phyloP scores from a whole-genome alignment of 92 coral and sea anemone genomes.

The Epizoanthus stellaris region DNA sequence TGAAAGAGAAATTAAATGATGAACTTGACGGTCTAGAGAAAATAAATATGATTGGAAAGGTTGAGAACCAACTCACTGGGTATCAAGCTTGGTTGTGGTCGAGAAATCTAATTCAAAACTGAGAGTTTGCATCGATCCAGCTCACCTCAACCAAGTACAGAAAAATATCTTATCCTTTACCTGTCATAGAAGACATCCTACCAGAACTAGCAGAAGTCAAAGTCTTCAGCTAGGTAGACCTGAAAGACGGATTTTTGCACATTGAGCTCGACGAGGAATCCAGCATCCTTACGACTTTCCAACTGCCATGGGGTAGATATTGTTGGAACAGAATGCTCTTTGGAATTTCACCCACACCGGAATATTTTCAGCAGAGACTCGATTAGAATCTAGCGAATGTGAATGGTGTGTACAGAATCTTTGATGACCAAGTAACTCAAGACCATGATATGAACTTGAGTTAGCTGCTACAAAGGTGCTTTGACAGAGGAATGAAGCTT shows the following conservation, averaged over 20 bases:
- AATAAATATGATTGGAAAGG: conserved; percentile 18
- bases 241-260: too few relatives aligned
- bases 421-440: conserved; percentile 33
- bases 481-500: conserved; percentile 16
- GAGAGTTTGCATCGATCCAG: conserved; percentile 23
- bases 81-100: too few relatives aligned
- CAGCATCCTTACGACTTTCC: too few relatives aligned
- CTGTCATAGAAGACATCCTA: too few relatives aligned
- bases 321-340: conserved; percentile 40
- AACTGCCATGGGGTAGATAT: conserved; percentile 53
- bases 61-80: conserved; percentile 46
- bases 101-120: conserved; percentile 37
- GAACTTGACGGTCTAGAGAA: conserved; percentile 21
- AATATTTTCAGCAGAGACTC: too few relatives aligned
- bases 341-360: conserved; percentile 50
- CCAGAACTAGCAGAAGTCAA: too few relatives aligned
- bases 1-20: too few relatives aligned
- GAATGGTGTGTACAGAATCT: conserved; percentile 41
- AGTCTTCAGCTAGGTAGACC: too few relatives aligned
- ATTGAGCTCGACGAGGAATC: too few relatives aligned
- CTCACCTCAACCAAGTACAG: too few relatives aligned
- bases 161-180: conserved; percentile 17
- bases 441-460: background rate
- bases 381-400: too few relatives aligned
- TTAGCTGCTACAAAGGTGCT: background rate